phyloP scores from a whole-genome alignment of 2,888 invertebrate genomes.

The Drosophila nr. medialis region DNA sequence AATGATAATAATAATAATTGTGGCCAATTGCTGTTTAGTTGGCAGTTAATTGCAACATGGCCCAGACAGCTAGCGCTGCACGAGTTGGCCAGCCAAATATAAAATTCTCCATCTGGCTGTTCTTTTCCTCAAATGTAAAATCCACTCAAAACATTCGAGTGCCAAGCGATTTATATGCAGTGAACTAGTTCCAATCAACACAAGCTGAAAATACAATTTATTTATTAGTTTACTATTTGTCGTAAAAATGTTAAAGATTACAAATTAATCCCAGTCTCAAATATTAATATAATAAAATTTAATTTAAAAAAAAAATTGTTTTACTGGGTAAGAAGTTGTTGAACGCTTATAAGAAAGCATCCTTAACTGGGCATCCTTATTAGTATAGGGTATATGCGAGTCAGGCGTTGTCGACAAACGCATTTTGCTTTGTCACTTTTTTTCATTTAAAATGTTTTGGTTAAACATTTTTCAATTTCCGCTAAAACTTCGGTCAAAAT shows the following conservation, averaged over 20 bases:
- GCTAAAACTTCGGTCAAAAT: not conserved
- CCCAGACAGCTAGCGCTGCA: constrained; percentile 54
- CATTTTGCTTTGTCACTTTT: constrained; percentile 9
- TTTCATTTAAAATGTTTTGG: constrained; percentile 2
- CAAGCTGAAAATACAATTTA: not conserved
- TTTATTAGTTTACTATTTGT: not conserved
- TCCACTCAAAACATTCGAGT: constrained; percentile 6
- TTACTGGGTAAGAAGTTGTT: not conserved
- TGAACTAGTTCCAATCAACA: constrained; percentile 38
- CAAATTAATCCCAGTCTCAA: not conserved
- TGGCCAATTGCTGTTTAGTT: constrained; percentile 81
- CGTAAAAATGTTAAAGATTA: not conserved
- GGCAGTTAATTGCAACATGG: constrained; percentile 80
- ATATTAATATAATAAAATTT: not conserved
- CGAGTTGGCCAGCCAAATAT: constrained; percentile 36
- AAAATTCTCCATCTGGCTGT: constrained; percentile 34
- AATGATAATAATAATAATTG: constrained; percentile 80
- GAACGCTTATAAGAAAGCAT: not conserved
- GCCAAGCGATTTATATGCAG: not conserved
- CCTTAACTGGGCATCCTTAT: not conserved
- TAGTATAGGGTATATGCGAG: not conserved
- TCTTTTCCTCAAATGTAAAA: constrained; percentile 45
- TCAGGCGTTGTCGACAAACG: not conserved
- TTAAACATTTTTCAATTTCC: constrained; percentile 12
- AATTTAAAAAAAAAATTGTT: not conserved